These are phyloP conservation scores for Euura saliciscinereae DNA, from an alignment of 1,140 invertebrate species.

Conservation along the genomic window DNA sequence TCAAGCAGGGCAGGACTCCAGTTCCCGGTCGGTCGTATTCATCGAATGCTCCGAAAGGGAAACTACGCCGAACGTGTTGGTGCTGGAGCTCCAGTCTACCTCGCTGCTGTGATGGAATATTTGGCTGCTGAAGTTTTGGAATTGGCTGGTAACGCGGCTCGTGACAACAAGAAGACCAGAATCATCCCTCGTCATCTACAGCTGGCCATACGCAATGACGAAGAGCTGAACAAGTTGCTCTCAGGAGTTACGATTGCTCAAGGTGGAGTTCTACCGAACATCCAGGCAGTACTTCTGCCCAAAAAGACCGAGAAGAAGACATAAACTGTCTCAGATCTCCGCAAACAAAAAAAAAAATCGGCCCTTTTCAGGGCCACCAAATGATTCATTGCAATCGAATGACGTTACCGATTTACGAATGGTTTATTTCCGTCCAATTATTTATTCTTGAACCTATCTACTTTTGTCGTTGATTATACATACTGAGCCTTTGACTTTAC, in stretches of 20 bases:
- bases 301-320: conserved; percentile 56
- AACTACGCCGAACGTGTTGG: conserved; percentile 76
- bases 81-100: conserved; percentile 73
- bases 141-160: conserved; percentile 79
- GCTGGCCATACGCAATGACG: conserved; percentile 84
- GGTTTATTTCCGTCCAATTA: conserved; percentile 76
- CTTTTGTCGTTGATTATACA: too few relatives aligned
- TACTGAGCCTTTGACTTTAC: too few relatives aligned
- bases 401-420: conserved; percentile 69
- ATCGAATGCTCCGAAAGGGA: conserved; percentile 71
- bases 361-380: conserved; percentile 6
- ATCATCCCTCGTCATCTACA: conserved; percentile 85
- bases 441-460: too few relatives aligned
- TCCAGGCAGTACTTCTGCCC: conserved; percentile 67
- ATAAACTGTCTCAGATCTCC: background rate
- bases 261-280: conserved; percentile 81
- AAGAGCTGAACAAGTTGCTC: conserved; percentile 83
- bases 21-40: conserved; percentile 75
- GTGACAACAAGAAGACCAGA: conserved; percentile 67
- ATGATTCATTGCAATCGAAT: background rate
- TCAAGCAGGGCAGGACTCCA: conserved; percentile 71
- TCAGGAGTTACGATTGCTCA: conserved; percentile 83
- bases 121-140: conserved; percentile 77
- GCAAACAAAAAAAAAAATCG: background rate
- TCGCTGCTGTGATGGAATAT: conserved; percentile 70